Evolutionary conservation across 2,888 invertebrate genomes (phyloP), one percentile per base, ranked within the genome.

Genomic region (Stenichneumon culpator): DNA sequence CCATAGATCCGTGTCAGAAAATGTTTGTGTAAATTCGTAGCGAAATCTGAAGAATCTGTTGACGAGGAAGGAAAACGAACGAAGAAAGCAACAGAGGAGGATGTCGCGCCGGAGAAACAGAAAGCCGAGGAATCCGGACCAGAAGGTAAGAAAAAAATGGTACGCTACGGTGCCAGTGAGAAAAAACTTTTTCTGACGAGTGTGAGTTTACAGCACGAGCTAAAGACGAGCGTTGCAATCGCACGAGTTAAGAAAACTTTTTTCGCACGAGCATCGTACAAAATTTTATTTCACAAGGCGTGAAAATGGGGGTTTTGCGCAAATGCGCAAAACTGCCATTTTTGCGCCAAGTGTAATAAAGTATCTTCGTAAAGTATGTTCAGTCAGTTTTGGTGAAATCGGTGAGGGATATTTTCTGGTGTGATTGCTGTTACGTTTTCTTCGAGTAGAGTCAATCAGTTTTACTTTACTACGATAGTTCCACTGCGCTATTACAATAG

Each of bases 41-140:
- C 93, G 19, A 92, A 93, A 90, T 90, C 92, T 14, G 93, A 94
- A 87, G 93, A 92, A 87, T 89, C 88, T 79, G 79, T 94, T 92
- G 89, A 94, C 92, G 94, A 95, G 90, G 94, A 94, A 89, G 94
- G 92, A 81, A 93, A 93, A 86, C 50, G 19, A 72, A 93, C 93
- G 94, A 86, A 95, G 87, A 95, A 94, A 87, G 93, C 92, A 82
- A 90, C 93, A 77, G 89, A 90, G 77, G 89, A 90, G 70, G 87
- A 90, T 54, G 68, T 88, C 9, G 79, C 87, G 25, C 70, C 74
- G 73, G 83, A 90, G 83, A 86, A 73, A 39, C 93, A 91, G 80
- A 93, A 91, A 87, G 90, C 90, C 11, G 92, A 93, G 70, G 94
- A 94, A 91, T 91, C 93, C 14, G 95, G 94, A 83, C 89, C 93